A percentile compares a stretch with the other conserved stretches of the same genome.
Evolutionary conservation across 2,888 invertebrate species (phyloP).

Genomic region (Hyposoter dolosus): DNA sequence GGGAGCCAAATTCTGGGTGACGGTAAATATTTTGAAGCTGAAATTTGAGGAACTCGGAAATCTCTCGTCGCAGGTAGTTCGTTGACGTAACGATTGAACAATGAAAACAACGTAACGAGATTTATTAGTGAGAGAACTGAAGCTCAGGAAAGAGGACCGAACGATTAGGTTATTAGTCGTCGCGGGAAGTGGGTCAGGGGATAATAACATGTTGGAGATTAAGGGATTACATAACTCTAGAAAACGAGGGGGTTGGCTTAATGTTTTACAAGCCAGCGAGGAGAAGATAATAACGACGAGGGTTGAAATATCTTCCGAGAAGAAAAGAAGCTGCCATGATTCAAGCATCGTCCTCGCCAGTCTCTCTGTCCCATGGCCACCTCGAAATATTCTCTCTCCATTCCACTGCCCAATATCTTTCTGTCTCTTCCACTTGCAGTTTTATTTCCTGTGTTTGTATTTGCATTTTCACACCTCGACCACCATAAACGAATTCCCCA

Average conservation of each 20-base stretch:
- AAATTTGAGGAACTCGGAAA: background rate
- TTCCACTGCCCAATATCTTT: constrained; percentile 67
- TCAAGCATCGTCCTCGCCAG: constrained; percentile 10
- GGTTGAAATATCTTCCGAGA: background rate
- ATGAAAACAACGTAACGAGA: background rate
- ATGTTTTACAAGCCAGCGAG: constrained; percentile 60
- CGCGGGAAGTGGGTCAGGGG: constrained; percentile 59
- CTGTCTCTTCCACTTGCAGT: constrained; percentile 41
- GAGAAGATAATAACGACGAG: constrained; percentile 47
- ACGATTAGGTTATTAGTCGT: constrained; percentile 36
- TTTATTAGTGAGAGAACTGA: constrained; percentile 34
- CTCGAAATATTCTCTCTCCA: constrained; percentile 51
- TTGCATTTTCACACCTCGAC: constrained; percentile 58
- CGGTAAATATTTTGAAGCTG: background rate
- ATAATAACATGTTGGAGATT: constrained; percentile 50
- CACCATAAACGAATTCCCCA: constrained; percentile 63
- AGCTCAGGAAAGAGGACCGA: background rate
- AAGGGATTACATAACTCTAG: constrained; percentile 49
- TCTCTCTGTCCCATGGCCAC: background rate
- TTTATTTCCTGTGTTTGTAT: constrained; percentile 68
- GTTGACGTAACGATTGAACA: background rate
- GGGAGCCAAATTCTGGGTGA: background rate
- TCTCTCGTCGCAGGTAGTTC: too few species aligned
- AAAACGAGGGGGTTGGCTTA: constrained; percentile 33
- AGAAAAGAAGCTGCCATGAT: constrained; percentile 26